Percentiles rank a stretch among this genome's conserved stretches.
Evolutionary conservation across 2,797 vertebrate genomes (phyloP).

Genomic region (Spheniscus humboldti): DNA sequence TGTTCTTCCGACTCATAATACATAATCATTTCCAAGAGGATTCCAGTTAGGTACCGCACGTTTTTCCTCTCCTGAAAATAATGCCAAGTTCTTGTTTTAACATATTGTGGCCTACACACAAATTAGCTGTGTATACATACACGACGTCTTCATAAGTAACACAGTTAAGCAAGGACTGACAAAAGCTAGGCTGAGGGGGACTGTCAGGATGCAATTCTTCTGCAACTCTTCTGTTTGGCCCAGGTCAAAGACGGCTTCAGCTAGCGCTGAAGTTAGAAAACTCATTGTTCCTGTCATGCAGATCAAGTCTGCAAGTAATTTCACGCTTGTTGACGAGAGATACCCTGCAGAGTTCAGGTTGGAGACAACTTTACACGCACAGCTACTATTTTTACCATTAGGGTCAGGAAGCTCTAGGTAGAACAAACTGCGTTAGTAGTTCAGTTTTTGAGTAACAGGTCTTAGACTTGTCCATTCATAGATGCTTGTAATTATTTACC

Average conservation of each 20-base stretch:
- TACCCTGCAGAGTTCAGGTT: background rate
- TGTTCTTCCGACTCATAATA: background rate
- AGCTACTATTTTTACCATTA: background rate
- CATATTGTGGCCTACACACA: background rate
- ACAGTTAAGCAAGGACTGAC: background rate
- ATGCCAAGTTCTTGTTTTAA: background rate
- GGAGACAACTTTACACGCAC: background rate
- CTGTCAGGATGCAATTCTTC: background rate
- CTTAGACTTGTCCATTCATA: background rate
- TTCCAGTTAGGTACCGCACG: background rate
- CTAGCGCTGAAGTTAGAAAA: background rate
- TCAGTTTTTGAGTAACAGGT: background rate
- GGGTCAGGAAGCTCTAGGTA: background rate
- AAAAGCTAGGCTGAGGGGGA: background rate
- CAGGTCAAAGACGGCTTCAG: background rate
- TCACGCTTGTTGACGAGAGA: background rate
- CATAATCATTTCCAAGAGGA: background rate
- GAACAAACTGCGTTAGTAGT: background rate
- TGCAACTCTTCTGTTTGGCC: background rate
- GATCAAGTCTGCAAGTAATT: background rate
- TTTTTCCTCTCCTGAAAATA: background rate
- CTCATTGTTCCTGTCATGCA: background rate
- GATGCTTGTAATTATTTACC: background rate
- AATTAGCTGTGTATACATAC: background rate
- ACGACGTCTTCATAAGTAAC: fast-evolving